A percentile compares a stretch with the other conserved stretches of the same genome.
phyloP scores from a whole-genome alignment of 2,888 invertebrate species.

The Agrochola macilenta region DNA sequence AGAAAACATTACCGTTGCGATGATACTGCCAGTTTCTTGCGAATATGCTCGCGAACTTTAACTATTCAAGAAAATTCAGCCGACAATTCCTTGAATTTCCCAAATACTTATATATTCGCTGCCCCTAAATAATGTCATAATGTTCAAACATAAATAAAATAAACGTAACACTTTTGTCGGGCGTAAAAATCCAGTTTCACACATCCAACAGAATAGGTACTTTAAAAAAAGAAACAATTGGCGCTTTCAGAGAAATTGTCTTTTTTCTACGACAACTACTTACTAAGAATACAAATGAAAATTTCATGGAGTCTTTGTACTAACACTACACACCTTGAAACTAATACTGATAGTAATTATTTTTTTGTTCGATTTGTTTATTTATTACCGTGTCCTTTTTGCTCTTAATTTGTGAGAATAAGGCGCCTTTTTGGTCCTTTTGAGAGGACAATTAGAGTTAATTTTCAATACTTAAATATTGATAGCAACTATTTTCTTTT shows the following conservation, averaged over 20 bases:
- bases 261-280: slow-evolving; percentile 34
- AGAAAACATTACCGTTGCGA: too few species aligned
- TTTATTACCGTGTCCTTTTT: not conserved
- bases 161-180: slow-evolving; percentile 37
- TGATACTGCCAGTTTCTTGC: too few species aligned
- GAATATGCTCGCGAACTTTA: too few species aligned
- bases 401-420: slow-evolving; percentile 9
- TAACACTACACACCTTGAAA: slow-evolving; percentile 23
- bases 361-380: slow-evolving; percentile 26
- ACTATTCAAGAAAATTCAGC: slow-evolving; percentile 12
- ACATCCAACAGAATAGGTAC: slow-evolving; percentile 40
- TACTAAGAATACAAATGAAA: slow-evolving; percentile 48
- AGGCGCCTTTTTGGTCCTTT: not conserved
- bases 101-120: slow-evolving; percentile 5
- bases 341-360: slow-evolving; percentile 25
- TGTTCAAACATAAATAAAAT: slow-evolving; percentile 55
- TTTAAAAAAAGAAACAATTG: slow-evolving; percentile 58
- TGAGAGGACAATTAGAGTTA: not conserved
- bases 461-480: slow-evolving; percentile 16
- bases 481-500: not conserved
- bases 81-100: not conserved
- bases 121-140: slow-evolving; percentile 42
- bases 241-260: slow-evolving; percentile 57
- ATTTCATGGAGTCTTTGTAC: slow-evolving; percentile 28
- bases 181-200: slow-evolving; percentile 45